Evolutionary conservation across 2,888 invertebrate genomes (phyloP).

Genomic region (Asteroscopus sphinx): DNA sequence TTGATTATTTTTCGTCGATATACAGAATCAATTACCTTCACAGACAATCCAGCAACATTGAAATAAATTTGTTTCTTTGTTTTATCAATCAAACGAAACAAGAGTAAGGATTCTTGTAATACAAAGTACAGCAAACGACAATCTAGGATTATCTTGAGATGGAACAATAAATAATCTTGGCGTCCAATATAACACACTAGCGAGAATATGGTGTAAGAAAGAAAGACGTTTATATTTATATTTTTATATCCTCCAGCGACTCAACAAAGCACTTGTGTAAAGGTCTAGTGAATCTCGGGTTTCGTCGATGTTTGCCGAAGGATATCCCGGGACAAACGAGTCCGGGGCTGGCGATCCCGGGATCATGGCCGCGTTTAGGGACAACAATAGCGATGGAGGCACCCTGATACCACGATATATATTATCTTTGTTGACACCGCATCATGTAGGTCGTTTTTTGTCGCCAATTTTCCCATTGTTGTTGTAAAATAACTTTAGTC

Average conservation of each 20-base stretch:
- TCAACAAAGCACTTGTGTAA: constrained; percentile 83
- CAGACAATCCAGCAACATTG: constrained; percentile 2
- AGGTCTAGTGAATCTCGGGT: constrained; percentile 87
- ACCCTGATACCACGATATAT: constrained; percentile 84
- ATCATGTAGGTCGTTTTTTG: constrained; percentile 86
- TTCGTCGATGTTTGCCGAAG: constrained; percentile 86
- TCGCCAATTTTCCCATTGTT: constrained; percentile 82
- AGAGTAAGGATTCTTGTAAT: constrained; percentile 40
- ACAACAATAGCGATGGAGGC: constrained; percentile 83
- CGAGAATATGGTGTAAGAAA: constrained; percentile 56
- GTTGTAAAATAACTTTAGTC: constrained; percentile 75
- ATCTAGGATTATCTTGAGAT: constrained; percentile 59
- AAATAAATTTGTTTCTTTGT: constrained; percentile 36
- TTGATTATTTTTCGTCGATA: too few relatives aligned
- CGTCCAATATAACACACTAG: constrained; percentile 55
- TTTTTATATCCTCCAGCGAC: constrained; percentile 76
- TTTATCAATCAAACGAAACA: constrained; percentile 50
- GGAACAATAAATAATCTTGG: constrained; percentile 70
- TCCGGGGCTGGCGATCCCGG: constrained; percentile 76
- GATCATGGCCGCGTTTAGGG: constrained; percentile 82
- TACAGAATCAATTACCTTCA: constrained; percentile 4
- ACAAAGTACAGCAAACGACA: constrained; percentile 52
- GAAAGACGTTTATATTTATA: constrained; percentile 77
- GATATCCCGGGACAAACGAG: constrained; percentile 88
- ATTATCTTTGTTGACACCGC: constrained; percentile 87